Base-by-base conservation (phyloP, 2,888 invertebrate genomes). In the Shargacucullia verbasci region DNA sequence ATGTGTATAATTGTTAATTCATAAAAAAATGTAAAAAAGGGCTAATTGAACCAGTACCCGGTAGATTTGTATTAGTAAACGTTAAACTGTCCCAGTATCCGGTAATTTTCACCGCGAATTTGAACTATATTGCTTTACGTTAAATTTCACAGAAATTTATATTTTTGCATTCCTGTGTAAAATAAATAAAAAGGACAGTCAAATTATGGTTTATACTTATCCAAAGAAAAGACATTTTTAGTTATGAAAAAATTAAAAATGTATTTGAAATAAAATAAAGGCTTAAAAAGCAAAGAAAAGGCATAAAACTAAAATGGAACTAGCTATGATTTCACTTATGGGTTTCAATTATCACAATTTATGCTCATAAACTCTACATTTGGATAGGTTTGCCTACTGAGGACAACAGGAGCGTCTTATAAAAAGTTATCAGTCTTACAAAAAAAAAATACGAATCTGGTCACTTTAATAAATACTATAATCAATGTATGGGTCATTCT, bases 101-200 rank as follows among this genome's bases (percentile, higher is more conserved):
- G 35, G 3, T 13, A 35, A 35, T 13, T 35, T 35, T 35, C 13
- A 35, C 13, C 13, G 13, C 13, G 13, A 35, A 35, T 35, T 13
- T 35, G 35, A 35, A 35, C 35, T 35, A 13, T 35, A 13, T 35
- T 13, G 12, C 13, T 35, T 35, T 1, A 13, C 5, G 13, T 35
- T 35, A 35, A 35, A 35, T 13, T 35, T 35, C 35, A 13, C 13
- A 13, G 13, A 4, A 35, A 35, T 13, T 13, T 8, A n/a, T 6
- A 14, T 7, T 35, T 13, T 35, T 35, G 13, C 35, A 35, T 34
- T 34, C n/a, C 34, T 34, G 34, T 34, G n/a, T 34, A n/a, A 35
- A 35, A 4, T 5, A 1, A 5, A 35, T 2, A 13, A 0, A 13
- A 35, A 4, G 6, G 35, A 6, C 35, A 35, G 13, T 35, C 2